phyloP scores from a whole-genome alignment of 2,113 vertebrate genomes.

The Sinocyclocheilus grahami region DNA sequence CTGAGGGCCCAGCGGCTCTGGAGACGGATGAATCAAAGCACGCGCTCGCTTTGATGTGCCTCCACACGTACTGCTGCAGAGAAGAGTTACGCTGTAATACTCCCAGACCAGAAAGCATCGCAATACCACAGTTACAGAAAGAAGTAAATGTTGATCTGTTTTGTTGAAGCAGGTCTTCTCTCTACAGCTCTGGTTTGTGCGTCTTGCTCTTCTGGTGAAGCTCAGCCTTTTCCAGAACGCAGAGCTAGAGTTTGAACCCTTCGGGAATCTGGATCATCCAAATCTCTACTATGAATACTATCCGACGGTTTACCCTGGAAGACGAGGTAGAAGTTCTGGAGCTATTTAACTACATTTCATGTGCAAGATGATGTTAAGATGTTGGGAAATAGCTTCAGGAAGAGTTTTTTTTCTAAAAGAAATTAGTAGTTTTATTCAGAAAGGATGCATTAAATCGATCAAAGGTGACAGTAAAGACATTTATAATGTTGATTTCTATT shows the following conservation, averaged over 20 bases:
- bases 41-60: not conserved
- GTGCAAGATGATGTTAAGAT: not conserved
- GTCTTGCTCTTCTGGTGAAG: conserved; percentile 90
- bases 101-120: not conserved
- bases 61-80: conserved; percentile 16
- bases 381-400: not conserved
- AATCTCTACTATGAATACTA: conserved; percentile 97
- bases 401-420: not conserved
- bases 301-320: conserved; percentile 88
- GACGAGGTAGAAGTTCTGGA: conserved; percentile 80
- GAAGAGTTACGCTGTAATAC: not conserved
- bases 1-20: too few species aligned
- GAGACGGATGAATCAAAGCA: conserved; percentile 36
- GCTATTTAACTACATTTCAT: not conserved
- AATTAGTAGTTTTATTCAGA: not conserved
- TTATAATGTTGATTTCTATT: not conserved
- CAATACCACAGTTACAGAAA: not conserved
- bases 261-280: conserved; percentile 90
- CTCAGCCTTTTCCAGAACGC: conserved; percentile 94
- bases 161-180: not conserved
- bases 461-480: not conserved
- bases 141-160: not conserved
- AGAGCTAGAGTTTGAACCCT: conserved; percentile 92
- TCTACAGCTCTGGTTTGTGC: conserved; percentile 92
- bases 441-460: not conserved